Evolutionary conservation across 2,113 vertebrate species (phyloP).

Genomic region (Notothenia rossii): DNA sequence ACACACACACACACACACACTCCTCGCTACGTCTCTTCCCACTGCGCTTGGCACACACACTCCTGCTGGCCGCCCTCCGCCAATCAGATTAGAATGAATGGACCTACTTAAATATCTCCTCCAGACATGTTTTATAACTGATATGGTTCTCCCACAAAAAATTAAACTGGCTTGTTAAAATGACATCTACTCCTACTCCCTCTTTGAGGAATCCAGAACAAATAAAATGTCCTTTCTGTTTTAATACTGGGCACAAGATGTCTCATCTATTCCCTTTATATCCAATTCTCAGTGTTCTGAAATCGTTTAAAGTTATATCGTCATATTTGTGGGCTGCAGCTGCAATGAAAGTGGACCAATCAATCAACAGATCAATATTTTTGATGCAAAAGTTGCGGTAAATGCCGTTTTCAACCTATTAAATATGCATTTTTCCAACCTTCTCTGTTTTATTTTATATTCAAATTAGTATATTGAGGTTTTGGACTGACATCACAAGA

Average conservation of each 20-base stretch:
- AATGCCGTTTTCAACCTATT: too few species aligned
- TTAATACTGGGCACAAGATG: neutral
- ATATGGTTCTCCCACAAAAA: neutral
- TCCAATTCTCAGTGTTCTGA: too few species aligned
- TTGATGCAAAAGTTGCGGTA: too few species aligned
- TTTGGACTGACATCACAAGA: too few species aligned
- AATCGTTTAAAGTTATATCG: too few species aligned
- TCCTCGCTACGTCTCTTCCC: too few species aligned
- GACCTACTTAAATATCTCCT: neutral
- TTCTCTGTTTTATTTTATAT: too few species aligned
- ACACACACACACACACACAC: slow-evolving; percentile 27
- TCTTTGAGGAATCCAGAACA: neutral
- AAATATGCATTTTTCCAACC: too few species aligned
- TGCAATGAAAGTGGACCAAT: too few species aligned
- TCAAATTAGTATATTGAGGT: too few species aligned
- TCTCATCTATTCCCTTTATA: neutral
- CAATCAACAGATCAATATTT: too few species aligned
- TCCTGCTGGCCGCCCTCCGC: neutral
- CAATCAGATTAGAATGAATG: slow-evolving; percentile 20
- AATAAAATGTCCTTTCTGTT: slow-evolving; percentile 7
- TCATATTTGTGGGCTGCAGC: too few species aligned
- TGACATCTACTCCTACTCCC: neutral
- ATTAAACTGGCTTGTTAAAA: neutral
- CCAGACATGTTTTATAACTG: neutral
- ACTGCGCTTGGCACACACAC: slow-evolving; percentile 32